A percentile compares a stretch with the other conserved stretches of the same genome.
phyloP scores from a whole-genome alignment of 2,888 invertebrate genomes.

The Bembecia ichneumoniformis region DNA sequence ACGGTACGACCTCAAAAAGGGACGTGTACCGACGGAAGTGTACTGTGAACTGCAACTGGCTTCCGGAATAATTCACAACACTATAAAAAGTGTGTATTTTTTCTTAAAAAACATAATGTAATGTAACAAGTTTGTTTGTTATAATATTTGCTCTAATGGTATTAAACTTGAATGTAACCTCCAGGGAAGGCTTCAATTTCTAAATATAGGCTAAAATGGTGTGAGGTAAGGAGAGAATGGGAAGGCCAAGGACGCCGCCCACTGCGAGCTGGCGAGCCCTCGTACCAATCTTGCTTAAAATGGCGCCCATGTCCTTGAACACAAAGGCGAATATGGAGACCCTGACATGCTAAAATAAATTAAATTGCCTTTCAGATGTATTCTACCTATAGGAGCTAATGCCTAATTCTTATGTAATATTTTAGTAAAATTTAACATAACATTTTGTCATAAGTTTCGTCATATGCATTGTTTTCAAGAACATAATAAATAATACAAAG shows the following conservation, averaged over 20 bases:
- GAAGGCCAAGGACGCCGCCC: conserved; percentile 41
- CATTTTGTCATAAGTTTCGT: too few species aligned
- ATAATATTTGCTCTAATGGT: too few species aligned
- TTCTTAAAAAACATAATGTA: too few species aligned
- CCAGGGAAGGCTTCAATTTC: conserved; percentile 6
- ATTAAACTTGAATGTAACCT: too few species aligned
- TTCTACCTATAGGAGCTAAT: not conserved
- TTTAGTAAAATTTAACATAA: too few species aligned
- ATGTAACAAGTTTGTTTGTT: too few species aligned
- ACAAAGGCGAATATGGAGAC: not conserved
- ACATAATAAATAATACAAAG: too few species aligned
- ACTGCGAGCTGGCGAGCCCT: conserved; percentile 33
- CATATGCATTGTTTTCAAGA: too few species aligned
- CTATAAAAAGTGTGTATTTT: too few species aligned
- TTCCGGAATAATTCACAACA: not conserved
- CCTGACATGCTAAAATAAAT: not conserved
- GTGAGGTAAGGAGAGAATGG: conserved; percentile 21
- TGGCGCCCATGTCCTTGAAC: conserved; percentile 31
- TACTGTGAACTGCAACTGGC: conserved; percentile 22
- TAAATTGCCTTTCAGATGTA: not conserved
- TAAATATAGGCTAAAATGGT: conserved; percentile 23
- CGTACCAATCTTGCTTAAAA: conserved; percentile 34
- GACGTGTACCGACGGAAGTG: conserved; percentile 33
- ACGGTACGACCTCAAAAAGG: conserved; percentile 45
- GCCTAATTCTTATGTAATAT: not conserved